Evolutionary conservation across 2,113 vertebrate genomes (phyloP).

Genomic region (Myrmecophaga tridactyla): DNA sequence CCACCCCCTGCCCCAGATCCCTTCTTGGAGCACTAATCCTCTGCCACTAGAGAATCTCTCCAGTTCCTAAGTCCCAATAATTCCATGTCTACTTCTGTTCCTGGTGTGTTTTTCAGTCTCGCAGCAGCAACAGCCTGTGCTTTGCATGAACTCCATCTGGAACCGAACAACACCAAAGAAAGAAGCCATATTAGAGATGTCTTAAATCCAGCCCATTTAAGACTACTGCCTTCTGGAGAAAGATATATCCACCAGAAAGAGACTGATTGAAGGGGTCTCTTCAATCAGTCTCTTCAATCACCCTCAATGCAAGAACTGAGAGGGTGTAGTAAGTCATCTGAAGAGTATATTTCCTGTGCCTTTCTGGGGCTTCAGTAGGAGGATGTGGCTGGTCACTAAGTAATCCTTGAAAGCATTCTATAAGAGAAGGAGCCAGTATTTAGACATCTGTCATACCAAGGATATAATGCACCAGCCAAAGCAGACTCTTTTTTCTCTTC

Average conservation of each 20-base stretch:
- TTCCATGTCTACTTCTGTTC: no score
- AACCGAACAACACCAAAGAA: background rate
- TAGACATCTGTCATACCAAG: background rate
- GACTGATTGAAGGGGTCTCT: background rate
- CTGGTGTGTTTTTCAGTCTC: no score
- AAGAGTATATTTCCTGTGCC: background rate
- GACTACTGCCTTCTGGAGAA: background rate
- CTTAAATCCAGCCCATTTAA: background rate
- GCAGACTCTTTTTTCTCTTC: background rate
- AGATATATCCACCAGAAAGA: background rate
- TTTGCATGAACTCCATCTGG: no score
- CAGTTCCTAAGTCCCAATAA: no score
- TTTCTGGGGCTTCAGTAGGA: background rate
- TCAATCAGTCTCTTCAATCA: no score
- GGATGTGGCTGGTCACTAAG: background rate
- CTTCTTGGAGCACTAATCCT: no score
- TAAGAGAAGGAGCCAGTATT: background rate
- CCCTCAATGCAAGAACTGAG: background rate
- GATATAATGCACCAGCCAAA: background rate
- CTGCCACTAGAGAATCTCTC: no score
- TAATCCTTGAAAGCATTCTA: background rate
- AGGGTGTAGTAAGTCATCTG: background rate
- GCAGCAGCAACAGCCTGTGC: no score
- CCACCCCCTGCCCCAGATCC: no score
- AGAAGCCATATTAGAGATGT: background rate